Evolutionary conservation across 2,888 invertebrate species (phyloP), one percentile per base, ranked within the genome.

Genomic region (Sarcophaga caerulescens): DNA sequence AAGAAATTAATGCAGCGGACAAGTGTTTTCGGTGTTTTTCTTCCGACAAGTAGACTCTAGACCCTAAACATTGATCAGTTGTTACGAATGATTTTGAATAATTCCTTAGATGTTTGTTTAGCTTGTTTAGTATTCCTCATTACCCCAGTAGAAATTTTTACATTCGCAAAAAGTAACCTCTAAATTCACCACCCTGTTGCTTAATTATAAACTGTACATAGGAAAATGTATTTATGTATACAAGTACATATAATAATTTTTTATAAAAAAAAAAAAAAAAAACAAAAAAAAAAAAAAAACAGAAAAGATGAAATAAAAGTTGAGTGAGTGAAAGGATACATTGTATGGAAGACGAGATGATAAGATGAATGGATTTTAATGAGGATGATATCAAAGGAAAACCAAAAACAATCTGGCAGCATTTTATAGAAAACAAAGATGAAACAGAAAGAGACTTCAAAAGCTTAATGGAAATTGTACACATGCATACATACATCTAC

Each of bases 361-460:
- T 75, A 75, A 84, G 74, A 80, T 80, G 84, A 84, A 84, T 84
- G 84, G 35, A 71, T 84, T 80, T 84, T 84, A 84, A 84, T 80
- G 84, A 84, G 84, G 79, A 52, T 84, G 70, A 59, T 62, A 65
- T 84, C 71, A 82, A 82, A 82, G 71, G 57, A 11, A 59, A 84
- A 76, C 52, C 69, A 59, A 59, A 78, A 75, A 79, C 63, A 79
- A 79, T 79, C 74, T 79, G 84, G 74, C 75, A 84, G 69, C 68
- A 60, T 76, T 85, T 47, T 65, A 12, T 71, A 47, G 21, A 73
- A 66, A n/a, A 63, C 70, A 14, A 25, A 59, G 25, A 74, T 45
- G 35, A 52, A 44, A 60, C 76, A 19, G 47, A 35, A 66, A 19
- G 5, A 35, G 65, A 66, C 62, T 68, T 84, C 74, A 79, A 84